Evolutionary conservation across 2,797 vertebrate species (phyloP), one percentile per base, ranked within the genome.

Genomic region (Melanotaenia nigrans): DNA sequence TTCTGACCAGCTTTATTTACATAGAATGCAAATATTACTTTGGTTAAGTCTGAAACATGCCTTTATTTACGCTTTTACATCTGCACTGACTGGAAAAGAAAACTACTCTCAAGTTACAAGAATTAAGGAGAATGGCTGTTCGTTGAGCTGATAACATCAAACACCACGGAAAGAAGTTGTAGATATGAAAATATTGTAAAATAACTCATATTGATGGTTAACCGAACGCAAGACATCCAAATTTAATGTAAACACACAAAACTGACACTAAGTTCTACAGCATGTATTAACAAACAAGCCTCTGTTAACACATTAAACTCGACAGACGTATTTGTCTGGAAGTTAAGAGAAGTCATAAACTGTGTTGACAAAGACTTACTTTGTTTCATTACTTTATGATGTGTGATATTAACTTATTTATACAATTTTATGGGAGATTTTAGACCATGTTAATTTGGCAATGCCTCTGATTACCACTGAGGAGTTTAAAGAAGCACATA

Each of bases 1-100:
- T 79, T 75, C 62, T 69, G 51, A 68, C 33, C 55, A 1, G 13
- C 49, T 61, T 60, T 77, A 89, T 90, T 91, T 89, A 83, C 85
- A 87, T 89, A 33, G 12, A 53, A 90, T 87, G 90, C 86, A 92
- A 92, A 92, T 89, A 22, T 45, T 49, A 35, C 33, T 64, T 42
- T 53, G 66, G 55, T 42, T 56, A 59, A 20, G 36, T 68, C 56
- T 77, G 49, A 83, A 85, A 64, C 42, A 79, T 68, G 65, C 18
- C 67, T 77, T 85, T 88, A 81, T 89, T 75, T 75, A 82, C 51
- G 25, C 3, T 68, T 51, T 54, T 66, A 65, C 16, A 65, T 47
- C 8, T 42, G 36, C 32, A 18, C n/a, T 70, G 35, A 45, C 16
- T 72, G 73, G n/a, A 61, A 55, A 65, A 47, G 11, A 32, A 32